Percentiles rank a stretch among this genome's conserved stretches.
Conservation (phyloP, 2,113 vertebrate genomes). For the Diadophis punctatus region DNA sequence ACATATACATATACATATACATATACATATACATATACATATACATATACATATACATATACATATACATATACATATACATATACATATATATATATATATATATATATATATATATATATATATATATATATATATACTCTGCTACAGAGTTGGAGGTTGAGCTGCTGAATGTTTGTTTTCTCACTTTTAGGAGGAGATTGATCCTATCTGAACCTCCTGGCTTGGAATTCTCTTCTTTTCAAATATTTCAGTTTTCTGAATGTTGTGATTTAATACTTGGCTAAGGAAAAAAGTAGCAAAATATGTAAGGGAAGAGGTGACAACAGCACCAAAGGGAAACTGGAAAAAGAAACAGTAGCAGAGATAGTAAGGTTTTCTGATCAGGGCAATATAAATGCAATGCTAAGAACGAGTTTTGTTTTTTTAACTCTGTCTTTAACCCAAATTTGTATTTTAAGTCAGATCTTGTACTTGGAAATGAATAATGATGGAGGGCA, state of each 20-base stretch:
- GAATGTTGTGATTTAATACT: background rate
- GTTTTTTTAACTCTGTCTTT: background rate
- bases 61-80: too few relatives aligned
- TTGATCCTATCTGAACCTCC: background rate
- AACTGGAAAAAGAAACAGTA: background rate
- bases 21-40: too few relatives aligned
- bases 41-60: too few relatives aligned
- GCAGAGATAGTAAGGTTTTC: background rate
- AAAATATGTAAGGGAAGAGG: background rate
- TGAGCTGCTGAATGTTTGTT: background rate
- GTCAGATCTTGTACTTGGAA: background rate
- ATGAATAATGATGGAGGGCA: background rate
- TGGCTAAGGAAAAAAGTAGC: background rate
- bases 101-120: too few relatives aligned
- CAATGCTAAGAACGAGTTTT: background rate
- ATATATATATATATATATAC: too few relatives aligned
- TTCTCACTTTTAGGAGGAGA: background rate
- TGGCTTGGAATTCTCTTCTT: background rate
- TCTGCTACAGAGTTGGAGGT: background rate
- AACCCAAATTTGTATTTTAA: background rate
- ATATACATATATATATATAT: too few relatives aligned
- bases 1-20: too few relatives aligned
- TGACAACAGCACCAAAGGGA: background rate
- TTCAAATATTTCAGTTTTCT: background rate
- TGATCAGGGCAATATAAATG: background rate